These are phyloP conservation scores for Gopherus evgoodei DNA, from an alignment of 2,113 vertebrate species.

Conservation along the genomic window DNA sequence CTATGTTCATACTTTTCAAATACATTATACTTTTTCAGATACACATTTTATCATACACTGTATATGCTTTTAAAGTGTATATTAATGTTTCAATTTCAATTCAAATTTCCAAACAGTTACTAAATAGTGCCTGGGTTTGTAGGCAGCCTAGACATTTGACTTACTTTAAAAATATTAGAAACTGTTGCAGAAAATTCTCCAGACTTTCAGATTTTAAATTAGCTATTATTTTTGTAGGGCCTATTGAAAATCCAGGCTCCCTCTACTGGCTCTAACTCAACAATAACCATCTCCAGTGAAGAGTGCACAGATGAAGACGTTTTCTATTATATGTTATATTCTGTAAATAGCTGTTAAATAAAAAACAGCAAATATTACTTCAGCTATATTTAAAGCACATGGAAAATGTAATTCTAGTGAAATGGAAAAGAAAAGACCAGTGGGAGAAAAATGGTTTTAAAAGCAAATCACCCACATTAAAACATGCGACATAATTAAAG, in stretches of 20 bases:
- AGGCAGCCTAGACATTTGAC: not conserved
- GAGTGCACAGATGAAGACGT: not conserved
- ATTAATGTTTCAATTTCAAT: no score
- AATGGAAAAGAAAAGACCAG: conserved; percentile 14
- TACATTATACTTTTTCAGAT: no score
- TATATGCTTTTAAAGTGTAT: no score
- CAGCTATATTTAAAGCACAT: conserved; percentile 16
- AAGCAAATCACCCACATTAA: not conserved
- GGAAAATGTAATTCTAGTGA: conserved; percentile 18
- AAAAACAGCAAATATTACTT: conserved; percentile 38
- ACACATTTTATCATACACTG: no score
- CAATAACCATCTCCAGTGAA: not conserved
- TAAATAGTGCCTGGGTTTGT: not conserved
- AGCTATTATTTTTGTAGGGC: not conserved
- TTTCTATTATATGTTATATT: conserved; percentile 55
- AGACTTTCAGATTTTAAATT: not conserved
- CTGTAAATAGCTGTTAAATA: conserved; percentile 64
- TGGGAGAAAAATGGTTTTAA: not conserved
- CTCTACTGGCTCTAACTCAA: conserved; percentile 23
- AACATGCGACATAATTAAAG: not conserved
- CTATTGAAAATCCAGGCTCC: conserved; percentile 9
- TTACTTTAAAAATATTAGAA: not conserved
- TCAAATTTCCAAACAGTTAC: no score
- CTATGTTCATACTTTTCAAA: no score
- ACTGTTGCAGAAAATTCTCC: conserved; percentile 12